Evolutionary conservation across 2,888 invertebrate species (phyloP).

Genomic region (Hypsopygia costalis): DNA sequence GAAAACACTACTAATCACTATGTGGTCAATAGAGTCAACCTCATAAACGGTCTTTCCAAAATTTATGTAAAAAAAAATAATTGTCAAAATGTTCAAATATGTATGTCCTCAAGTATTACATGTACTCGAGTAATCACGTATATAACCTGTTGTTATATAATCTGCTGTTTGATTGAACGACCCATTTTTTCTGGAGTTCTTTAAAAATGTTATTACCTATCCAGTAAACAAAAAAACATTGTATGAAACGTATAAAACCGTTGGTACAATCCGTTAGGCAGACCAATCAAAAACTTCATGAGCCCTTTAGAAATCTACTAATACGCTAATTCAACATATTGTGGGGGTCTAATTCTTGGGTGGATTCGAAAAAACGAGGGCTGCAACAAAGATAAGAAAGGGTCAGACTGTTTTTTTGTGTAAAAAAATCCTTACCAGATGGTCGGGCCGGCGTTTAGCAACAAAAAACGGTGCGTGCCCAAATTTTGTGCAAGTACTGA

Average conservation of each 20-base stretch:
- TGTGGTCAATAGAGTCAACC: too few species aligned
- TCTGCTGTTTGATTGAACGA: too few species aligned
- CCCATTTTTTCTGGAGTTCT: background rate
- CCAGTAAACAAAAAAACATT: conserved; percentile 38
- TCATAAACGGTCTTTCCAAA: too few species aligned
- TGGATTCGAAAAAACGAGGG: conserved; percentile 62
- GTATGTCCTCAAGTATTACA: too few species aligned
- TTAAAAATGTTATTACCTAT: conserved; percentile 15
- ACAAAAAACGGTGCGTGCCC: conserved; percentile 77
- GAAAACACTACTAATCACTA: too few species aligned
- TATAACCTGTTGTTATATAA: too few species aligned
- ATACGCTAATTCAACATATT: conserved; percentile 79
- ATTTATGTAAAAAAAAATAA: too few species aligned
- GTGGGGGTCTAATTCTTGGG: conserved; percentile 57
- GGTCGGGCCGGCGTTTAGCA: conserved; percentile 67
- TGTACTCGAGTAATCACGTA: too few species aligned
- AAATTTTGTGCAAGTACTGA: conserved; percentile 56
- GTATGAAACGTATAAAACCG: conserved; percentile 55
- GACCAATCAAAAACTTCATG: conserved; percentile 78
- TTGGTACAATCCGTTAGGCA: conserved; percentile 71
- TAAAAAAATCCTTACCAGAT: conserved; percentile 75
- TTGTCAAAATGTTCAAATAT: too few species aligned
- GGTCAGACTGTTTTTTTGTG: conserved; percentile 73
- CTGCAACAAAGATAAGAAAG: conserved; percentile 76
- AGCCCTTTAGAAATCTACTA: conserved; percentile 71